Evolutionary conservation across 2,888 invertebrate genomes (phyloP).

Genomic region (Tromatobia lineatoria): DNA sequence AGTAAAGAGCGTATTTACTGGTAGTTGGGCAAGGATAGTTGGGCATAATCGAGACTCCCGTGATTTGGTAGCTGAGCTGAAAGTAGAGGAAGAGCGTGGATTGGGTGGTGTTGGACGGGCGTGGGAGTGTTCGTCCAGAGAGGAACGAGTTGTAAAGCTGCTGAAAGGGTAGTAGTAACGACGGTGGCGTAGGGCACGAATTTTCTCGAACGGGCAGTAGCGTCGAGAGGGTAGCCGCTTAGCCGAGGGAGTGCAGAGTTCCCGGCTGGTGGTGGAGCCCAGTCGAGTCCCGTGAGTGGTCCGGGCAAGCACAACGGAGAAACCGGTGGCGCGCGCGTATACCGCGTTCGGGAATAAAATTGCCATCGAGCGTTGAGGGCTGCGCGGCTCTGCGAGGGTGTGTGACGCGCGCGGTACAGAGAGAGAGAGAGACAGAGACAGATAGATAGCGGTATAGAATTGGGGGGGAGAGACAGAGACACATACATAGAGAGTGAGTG

Average conservation of each 20-base stretch:
- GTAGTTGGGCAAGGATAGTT: background rate
- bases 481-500: conserved; percentile 41
- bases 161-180: conserved; percentile 58
- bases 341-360: conserved; percentile 67
- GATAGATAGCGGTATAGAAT: conserved; percentile 33
- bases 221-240: conserved; percentile 57
- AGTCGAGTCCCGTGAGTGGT: conserved; percentile 84
- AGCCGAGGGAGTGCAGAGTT: conserved; percentile 63
- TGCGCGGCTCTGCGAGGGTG: conserved; percentile 68
- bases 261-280: conserved; percentile 70
- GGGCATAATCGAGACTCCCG: conserved; percentile 11
- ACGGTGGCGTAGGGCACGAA: conserved; percentile 60
- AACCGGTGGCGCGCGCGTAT: conserved; percentile 61
- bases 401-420: conserved; percentile 62
- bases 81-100: conserved; percentile 32
- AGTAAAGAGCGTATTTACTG: background rate
- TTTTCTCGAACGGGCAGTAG: conserved; percentile 74
- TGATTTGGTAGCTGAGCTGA: conserved; percentile 11
- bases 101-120: conserved; percentile 58
- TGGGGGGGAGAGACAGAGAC: conserved; percentile 35
- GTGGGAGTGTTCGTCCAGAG: conserved; percentile 22
- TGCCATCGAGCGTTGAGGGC: conserved; percentile 74
- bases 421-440: conserved; percentile 41
- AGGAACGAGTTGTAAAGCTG: conserved; percentile 15
- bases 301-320: conserved; percentile 80